Evolutionary conservation across 2,888 invertebrate species (phyloP).

Genomic region (Patella ulyssiponensis): DNA sequence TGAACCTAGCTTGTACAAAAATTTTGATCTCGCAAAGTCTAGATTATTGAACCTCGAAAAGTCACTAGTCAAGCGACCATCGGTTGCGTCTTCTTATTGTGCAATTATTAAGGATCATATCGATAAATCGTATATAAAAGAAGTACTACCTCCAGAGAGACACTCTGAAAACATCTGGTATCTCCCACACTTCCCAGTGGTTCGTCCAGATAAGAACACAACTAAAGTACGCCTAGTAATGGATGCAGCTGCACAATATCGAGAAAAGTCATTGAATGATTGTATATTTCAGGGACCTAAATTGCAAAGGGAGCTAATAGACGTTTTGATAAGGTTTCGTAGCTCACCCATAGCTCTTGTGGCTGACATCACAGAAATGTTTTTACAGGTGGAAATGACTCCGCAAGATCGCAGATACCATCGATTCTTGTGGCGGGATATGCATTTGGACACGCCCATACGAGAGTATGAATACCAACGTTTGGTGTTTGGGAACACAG

Average conservation of each 20-base stretch:
- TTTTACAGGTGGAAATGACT: not conserved
- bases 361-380: constrained; percentile 1
- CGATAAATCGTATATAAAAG: not conserved
- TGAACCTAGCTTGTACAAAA: not conserved
- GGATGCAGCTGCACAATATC: not conserved
- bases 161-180: not conserved
- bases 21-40: not conserved
- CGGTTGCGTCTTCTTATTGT: not conserved
- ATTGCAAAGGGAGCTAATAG: not conserved
- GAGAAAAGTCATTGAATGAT: not conserved
- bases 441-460: no score
- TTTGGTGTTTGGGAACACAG: no score
- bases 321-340: not conserved
- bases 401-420: not conserved
- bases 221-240: not conserved
- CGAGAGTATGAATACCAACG: no score
- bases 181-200: not conserved
- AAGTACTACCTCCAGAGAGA: not conserved
- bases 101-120: not conserved
- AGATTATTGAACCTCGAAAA: constrained; percentile 1
- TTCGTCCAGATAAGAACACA: constrained; percentile 6
- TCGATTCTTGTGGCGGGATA: not conserved
- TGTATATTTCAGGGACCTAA: not conserved
- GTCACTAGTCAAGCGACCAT: not conserved
- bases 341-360: not conserved